Percentiles rank a stretch among this genome's conserved stretches.
phyloP scores from a whole-genome alignment of 2,797 vertebrate genomes.

The Acomys russatus region DNA sequence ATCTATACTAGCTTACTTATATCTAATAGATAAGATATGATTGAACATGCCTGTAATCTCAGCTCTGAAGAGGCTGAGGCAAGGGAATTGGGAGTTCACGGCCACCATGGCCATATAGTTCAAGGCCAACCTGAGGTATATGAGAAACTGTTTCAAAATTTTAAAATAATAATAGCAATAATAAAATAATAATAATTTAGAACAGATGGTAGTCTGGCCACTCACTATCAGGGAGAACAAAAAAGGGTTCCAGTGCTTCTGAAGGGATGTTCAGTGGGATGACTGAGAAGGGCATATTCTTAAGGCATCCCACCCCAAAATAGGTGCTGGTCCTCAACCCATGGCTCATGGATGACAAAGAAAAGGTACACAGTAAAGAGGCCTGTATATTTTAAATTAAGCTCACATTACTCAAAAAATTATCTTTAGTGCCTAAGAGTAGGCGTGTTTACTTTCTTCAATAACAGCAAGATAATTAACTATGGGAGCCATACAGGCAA shows the following conservation, averaged over 20 bases:
- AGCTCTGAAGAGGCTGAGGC: neutral
- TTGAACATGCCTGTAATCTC: neutral
- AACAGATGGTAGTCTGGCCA: neutral
- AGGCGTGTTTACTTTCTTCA: conserved; percentile 27
- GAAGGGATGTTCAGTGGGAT: neutral
- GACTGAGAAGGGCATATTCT: neutral
- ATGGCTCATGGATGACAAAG: neutral
- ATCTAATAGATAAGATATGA: neutral
- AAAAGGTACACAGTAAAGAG: neutral
- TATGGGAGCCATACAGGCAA: neutral
- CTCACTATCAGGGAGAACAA: neutral
- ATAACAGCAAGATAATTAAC: conserved; percentile 5
- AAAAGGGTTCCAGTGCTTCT: neutral
- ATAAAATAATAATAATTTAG: neutral
- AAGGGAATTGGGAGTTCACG: neutral
- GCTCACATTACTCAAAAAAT: neutral
- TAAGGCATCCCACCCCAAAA: neutral
- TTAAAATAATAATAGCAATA: neutral
- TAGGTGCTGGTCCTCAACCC: neutral
- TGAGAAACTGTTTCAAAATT: neutral
- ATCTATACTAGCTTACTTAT: neutral
- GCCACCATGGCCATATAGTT: neutral
- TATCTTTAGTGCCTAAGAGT: neutral
- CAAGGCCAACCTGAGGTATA: neutral
- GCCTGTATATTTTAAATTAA: neutral